A percentile compares a stretch with the other conserved stretches of the same genome.
Conservation (phyloP, 2,888 invertebrate genomes). For the Volucella inanis region DNA sequence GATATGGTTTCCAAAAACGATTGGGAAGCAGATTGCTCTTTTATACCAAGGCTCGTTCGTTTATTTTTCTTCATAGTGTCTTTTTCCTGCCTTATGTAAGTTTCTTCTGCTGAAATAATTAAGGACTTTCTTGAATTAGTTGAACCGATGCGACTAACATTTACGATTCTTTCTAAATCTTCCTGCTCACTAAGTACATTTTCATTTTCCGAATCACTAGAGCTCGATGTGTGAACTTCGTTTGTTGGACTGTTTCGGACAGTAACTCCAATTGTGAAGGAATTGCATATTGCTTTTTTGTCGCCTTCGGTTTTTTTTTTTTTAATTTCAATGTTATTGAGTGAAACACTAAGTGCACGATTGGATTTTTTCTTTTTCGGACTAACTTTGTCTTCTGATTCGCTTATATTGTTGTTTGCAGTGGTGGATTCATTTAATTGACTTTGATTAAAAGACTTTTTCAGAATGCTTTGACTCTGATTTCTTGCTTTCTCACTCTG, state of each 20-base stretch:
- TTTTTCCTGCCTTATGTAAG: background rate
- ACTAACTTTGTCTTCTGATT: background rate
- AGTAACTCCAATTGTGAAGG: constrained; percentile 76
- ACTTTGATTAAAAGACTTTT: constrained; percentile 50
- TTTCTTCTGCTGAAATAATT: background rate
- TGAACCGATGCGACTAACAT: constrained; percentile 65
- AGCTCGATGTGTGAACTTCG: background rate
- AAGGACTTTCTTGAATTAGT: constrained; percentile 52
- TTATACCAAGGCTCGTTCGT: constrained; percentile 53
- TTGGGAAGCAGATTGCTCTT: constrained; percentile 77
- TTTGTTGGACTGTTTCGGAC: constrained; percentile 27
- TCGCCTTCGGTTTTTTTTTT: constrained; percentile 40
- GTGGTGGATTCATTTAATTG: background rate
- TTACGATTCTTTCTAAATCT: constrained; percentile 76
- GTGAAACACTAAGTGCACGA: constrained; percentile 72
- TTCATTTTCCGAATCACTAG: constrained; percentile 28
- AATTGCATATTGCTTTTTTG: constrained; percentile 62
- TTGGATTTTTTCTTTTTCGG: constrained; percentile 9
- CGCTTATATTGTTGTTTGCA: background rate
- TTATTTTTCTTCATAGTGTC: constrained; percentile 8
- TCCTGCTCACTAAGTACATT: constrained; percentile 64
- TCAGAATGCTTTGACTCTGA: constrained; percentile 37
- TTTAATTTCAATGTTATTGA: constrained; percentile 58
- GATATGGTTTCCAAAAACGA: constrained; percentile 79
- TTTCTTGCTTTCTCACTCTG: constrained; percentile 28